A percentile compares a stretch with the other conserved stretches of the same genome.
Evolutionary conservation across 2,888 invertebrate genomes (phyloP).

Genomic region (Synanthedon tipuliformis): DNA sequence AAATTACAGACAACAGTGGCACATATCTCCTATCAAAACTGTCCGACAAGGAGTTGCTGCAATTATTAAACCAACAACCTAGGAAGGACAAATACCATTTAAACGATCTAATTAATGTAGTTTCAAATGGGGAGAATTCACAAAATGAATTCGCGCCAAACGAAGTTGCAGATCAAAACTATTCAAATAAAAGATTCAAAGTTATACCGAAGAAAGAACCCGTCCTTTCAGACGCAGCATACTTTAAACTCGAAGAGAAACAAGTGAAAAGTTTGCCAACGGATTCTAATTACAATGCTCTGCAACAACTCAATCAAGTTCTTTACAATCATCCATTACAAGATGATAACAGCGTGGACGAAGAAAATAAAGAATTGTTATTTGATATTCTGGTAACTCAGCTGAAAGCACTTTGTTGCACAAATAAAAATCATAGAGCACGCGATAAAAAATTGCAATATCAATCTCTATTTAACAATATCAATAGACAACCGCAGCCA

Average conservation of each 20-base stretch:
- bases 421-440: slow-evolving; percentile 19
- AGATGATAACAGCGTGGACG: slow-evolving; percentile 23
- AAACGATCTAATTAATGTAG: slow-evolving; percentile 34
- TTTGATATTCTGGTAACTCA: slow-evolving; percentile 54
- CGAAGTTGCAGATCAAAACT: neutral
- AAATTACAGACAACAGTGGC: slow-evolving; percentile 35
- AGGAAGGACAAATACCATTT: slow-evolving; percentile 36
- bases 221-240: slow-evolving; percentile 12
- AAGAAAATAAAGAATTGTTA: slow-evolving; percentile 42
- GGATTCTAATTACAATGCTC: slow-evolving; percentile 34
- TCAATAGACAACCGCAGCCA: slow-evolving; percentile 8
- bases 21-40: slow-evolving; percentile 49
- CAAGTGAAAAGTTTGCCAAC: slow-evolving; percentile 4
- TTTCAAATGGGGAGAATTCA: neutral
- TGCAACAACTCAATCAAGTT: slow-evolving; percentile 41
- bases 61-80: slow-evolving; percentile 39
- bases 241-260: slow-evolving; percentile 42
- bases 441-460: slow-evolving; percentile 13
- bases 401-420: slow-evolving; percentile 52
- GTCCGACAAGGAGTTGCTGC: slow-evolving; percentile 44
- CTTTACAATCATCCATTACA: slow-evolving; percentile 29
- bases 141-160: neutral
- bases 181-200: neutral
- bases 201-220: neutral
- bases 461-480: slow-evolving; percentile 16